phyloP scores from a whole-genome alignment of 2,113 vertebrate species.

The Psammodynastes pulverulentus region DNA sequence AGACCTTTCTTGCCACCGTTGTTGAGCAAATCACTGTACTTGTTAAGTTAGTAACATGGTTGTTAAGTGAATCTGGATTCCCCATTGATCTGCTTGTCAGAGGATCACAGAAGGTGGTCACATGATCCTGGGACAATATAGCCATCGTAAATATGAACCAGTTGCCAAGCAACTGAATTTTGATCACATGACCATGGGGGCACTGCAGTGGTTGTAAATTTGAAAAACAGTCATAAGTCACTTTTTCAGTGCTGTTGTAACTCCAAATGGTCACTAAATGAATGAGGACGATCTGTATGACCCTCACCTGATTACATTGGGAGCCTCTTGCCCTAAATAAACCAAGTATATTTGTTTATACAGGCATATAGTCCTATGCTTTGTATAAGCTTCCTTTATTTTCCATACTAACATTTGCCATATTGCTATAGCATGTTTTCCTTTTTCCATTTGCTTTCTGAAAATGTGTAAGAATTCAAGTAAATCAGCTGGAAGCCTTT shows the following conservation, averaged over 20 bases:
- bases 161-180: not conserved
- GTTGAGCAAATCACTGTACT: not conserved
- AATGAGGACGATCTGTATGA: not conserved
- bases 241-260: not conserved
- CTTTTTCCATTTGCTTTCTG: conserved; percentile 13
- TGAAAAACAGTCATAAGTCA: not conserved
- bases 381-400: not conserved
- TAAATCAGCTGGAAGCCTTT: conserved; percentile 33
- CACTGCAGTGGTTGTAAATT: not conserved
- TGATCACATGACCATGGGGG: not conserved
- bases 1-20: not conserved
- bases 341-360: not conserved
- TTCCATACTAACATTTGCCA: conserved; percentile 7
- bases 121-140: not conserved
- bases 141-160: not conserved
- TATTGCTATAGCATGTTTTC: not conserved
- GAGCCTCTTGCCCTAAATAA: not conserved
- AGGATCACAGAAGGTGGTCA: not conserved
- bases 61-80: not conserved
- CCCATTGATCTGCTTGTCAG: not conserved
- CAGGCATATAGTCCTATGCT: not conserved
- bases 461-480: conserved; percentile 1
- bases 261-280: not conserved
- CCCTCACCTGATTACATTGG: not conserved
- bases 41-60: not conserved